These are phyloP conservation scores for Ormyrus rosae DNA, from an alignment of 2,888 invertebrate genomes.

Conservation along the genomic window DNA sequence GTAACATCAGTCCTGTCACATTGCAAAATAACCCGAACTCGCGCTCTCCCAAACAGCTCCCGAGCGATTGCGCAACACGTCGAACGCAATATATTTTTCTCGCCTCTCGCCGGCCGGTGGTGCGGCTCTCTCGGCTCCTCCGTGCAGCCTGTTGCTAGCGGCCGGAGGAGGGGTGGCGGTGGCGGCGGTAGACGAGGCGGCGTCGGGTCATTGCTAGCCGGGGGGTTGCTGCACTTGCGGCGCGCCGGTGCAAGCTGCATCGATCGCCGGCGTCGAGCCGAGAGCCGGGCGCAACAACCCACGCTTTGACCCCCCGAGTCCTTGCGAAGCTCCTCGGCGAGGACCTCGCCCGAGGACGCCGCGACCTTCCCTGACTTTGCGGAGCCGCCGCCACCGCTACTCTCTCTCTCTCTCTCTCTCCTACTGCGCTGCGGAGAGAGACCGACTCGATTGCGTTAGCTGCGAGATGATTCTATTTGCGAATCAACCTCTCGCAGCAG, in stretches of 20 bases:
- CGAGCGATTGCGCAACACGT: background rate
- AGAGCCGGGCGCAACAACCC: slow-evolving; percentile 72
- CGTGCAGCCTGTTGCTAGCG: too few relatives aligned
- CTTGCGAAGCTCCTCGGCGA: slow-evolving; percentile 60
- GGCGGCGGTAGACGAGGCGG: slow-evolving; percentile 54
- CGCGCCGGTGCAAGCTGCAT: slow-evolving; percentile 66
- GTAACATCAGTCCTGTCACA: too few relatives aligned
- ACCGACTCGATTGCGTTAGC: too few relatives aligned
- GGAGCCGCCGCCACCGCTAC: background rate
- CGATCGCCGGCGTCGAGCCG: slow-evolving; percentile 62
- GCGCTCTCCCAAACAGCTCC: background rate
- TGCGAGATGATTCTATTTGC: too few relatives aligned
- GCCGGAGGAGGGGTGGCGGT: slow-evolving; percentile 40
- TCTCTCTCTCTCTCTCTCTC: background rate
- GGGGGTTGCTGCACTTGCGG: slow-evolving; percentile 67
- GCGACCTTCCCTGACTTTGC: slow-evolving; percentile 60
- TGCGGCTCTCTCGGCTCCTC: too few relatives aligned
- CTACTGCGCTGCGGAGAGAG: too few relatives aligned
- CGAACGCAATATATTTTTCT: background rate
- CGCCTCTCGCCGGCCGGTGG: background rate
- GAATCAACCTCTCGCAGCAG: too few relatives aligned
- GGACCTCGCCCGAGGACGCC: slow-evolving; percentile 55
- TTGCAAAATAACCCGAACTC: background rate
- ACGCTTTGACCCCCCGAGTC: slow-evolving; percentile 70
- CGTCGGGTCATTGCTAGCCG: slow-evolving; percentile 41